Evolutionary conservation across 2,888 invertebrate genomes (phyloP).

Genomic region (Cantharis nigra): DNA sequence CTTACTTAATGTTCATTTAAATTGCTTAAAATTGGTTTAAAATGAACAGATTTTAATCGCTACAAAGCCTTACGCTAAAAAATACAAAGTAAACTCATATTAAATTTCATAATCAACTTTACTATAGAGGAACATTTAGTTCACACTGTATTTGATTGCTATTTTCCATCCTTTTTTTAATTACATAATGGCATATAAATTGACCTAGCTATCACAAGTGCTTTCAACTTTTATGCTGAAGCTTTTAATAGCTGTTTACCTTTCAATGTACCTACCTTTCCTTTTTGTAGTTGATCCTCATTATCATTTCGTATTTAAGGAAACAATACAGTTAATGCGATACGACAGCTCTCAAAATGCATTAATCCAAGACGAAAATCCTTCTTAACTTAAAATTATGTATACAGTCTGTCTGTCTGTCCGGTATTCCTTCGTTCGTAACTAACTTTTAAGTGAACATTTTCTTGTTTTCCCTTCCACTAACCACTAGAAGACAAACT

Average conservation of each 20-base stretch:
- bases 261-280: neutral
- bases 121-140: neutral
- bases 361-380: neutral
- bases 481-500: too few species aligned
- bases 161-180: neutral
- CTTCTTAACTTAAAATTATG: neutral
- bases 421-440: too few species aligned
- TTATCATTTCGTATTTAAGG: neutral
- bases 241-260: neutral
- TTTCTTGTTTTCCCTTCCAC: too few species aligned
- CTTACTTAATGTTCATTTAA: neutral
- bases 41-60: neutral
- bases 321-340: neutral
- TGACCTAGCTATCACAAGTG: neutral
- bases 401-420: too few species aligned
- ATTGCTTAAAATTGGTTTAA: neutral
- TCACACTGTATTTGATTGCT: neutral
- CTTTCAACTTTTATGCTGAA: neutral
- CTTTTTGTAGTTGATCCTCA: neutral
- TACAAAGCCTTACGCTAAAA: neutral
- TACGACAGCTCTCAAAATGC: neutral
- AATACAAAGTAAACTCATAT: neutral
- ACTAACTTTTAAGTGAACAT: too few species aligned
- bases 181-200: neutral
- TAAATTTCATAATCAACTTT: neutral